These are phyloP conservation scores for Automeris io DNA, from an alignment of 2,888 invertebrate species.

Conservation along the genomic window DNA sequence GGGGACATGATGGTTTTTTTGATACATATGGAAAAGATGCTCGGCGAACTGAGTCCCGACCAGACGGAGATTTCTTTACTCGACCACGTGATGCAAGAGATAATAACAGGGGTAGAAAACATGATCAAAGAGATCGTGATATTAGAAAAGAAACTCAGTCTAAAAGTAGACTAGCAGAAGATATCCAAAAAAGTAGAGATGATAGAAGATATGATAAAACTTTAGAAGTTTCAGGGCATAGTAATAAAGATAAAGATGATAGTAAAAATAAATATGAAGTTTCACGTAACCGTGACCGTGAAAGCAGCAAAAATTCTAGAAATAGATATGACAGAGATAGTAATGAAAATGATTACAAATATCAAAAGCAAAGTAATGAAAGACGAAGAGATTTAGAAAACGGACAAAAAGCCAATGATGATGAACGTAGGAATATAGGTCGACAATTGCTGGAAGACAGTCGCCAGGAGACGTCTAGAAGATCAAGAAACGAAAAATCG, in stretches of 20 bases:
- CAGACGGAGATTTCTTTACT: conserved; percentile 35
- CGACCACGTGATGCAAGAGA: conserved; percentile 25
- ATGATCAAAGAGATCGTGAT: conserved; percentile 12
- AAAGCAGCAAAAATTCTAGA: too few species aligned
- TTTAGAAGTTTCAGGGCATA: conserved; percentile 3
- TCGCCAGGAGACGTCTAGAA: conserved; percentile 13
- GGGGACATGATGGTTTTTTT: conserved; percentile 68
- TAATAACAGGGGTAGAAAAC: conserved; percentile 14
- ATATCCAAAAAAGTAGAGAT: conserved; percentile 12
- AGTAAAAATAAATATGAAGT: conserved; percentile 16
- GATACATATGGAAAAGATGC: conserved; percentile 63
- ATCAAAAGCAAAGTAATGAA: conserved; percentile 9
- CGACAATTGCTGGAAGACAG: conserved; percentile 10
- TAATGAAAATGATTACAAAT: background rate
- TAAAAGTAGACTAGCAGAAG: conserved; percentile 12
- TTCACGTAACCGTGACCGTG: conserved; percentile 10
- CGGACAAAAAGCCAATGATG: conserved; percentile 4
- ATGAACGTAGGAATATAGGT: conserved; percentile 8
- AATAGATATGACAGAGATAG: conserved; percentile 7
- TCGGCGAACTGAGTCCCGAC: conserved; percentile 33
- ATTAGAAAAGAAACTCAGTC: conserved; percentile 11
- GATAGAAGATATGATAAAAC: conserved; percentile 12
- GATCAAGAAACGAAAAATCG: conserved; percentile 12
- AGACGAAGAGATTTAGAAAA: conserved; percentile 7
- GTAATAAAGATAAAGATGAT: conserved; percentile 7